Evolutionary conservation across 2,113 vertebrate species (phyloP).

Genomic region (Cathartes aura): DNA sequence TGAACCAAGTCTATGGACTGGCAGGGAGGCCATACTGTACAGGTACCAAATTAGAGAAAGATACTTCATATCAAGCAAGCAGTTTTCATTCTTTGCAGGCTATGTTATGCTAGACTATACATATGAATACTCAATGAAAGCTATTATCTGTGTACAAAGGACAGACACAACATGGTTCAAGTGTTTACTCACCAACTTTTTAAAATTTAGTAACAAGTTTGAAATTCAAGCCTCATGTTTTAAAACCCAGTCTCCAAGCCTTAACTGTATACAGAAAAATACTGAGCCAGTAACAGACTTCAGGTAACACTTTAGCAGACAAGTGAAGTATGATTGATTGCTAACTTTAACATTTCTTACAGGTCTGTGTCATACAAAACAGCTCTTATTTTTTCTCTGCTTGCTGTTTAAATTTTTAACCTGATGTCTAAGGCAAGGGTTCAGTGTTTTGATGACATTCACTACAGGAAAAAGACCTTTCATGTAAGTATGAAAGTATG

Average conservation of each 20-base stretch:
- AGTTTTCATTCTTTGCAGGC: neutral
- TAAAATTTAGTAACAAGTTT: neutral
- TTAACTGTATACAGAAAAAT: neutral
- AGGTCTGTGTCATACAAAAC: neutral
- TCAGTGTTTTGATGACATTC: neutral
- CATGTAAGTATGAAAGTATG: neutral
- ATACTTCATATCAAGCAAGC: neutral
- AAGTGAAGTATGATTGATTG: neutral
- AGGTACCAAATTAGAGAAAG: neutral
- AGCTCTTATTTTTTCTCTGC: neutral
- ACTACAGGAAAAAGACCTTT: neutral
- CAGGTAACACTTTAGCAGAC: neutral
- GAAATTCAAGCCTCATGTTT: neutral
- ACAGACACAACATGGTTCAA: neutral
- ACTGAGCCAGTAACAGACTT: neutral
- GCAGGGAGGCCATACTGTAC: neutral
- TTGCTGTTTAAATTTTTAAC: neutral
- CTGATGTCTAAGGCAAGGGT: neutral
- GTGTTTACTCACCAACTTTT: neutral
- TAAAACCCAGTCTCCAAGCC: neutral
- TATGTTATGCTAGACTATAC: neutral
- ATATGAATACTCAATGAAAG: neutral
- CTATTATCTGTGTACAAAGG: neutral
- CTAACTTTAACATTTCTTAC: neutral
- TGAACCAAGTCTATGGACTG: neutral